Conservation (phyloP, 1,140 invertebrate species). For the Temnothorax longispinosus region DNA sequence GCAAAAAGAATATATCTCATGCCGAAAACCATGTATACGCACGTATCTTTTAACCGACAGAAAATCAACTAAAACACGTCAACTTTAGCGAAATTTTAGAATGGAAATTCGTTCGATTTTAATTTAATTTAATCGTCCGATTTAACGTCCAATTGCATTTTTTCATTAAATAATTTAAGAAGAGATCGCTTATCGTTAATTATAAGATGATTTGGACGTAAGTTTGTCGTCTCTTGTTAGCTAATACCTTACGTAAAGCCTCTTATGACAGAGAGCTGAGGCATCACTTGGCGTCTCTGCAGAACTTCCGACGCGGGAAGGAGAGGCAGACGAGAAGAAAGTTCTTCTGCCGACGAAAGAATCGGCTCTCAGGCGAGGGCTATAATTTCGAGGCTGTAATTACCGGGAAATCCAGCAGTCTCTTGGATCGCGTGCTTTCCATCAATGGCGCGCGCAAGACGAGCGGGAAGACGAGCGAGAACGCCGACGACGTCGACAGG, state of each 20-base stretch:
- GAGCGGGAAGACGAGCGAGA: slow-evolving; percentile 34
- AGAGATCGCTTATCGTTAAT: not conserved
- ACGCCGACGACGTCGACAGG: slow-evolving; percentile 7
- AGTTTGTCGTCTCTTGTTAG: not conserved
- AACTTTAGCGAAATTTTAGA: not conserved
- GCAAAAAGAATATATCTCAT: not conserved
- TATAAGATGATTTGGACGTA: not conserved
- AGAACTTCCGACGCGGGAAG: slow-evolving; percentile 68
- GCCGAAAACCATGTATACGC: not conserved
- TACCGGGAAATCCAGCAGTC: slow-evolving; percentile 68
- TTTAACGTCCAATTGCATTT: not conserved
- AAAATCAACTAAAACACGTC: not conserved
- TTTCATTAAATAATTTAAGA: not conserved
- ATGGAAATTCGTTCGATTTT: not conserved
- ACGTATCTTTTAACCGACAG: not conserved
- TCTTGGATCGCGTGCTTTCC: slow-evolving; percentile 77
- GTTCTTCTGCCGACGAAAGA: slow-evolving; percentile 68
- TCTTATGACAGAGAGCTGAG: slow-evolving; percentile 76
- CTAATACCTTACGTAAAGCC: not conserved
- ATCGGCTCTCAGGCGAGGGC: slow-evolving; percentile 17
- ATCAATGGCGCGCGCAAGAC: slow-evolving; percentile 49
- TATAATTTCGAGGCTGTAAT: slow-evolving; percentile 30
- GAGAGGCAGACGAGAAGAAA: slow-evolving; percentile 64
- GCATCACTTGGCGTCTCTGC: slow-evolving; percentile 78
- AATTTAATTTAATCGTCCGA: not conserved